Evolutionary conservation across 2,888 invertebrate species (phyloP).

Genomic region (Callosobruchus maculatus): DNA sequence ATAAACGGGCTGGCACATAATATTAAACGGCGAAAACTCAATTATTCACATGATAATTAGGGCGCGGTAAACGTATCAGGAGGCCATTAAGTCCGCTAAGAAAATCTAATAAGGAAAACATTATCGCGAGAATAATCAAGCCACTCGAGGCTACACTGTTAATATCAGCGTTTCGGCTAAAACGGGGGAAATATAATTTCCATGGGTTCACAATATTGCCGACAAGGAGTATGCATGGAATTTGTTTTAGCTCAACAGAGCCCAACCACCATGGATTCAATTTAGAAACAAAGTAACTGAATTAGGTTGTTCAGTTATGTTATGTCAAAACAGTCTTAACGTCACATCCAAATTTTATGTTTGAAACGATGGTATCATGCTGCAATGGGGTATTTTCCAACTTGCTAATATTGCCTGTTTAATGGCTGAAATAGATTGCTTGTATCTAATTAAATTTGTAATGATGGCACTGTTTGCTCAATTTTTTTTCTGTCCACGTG

Average conservation of each 20-base stretch:
- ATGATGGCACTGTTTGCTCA: too few relatives aligned
- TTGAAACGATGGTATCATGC: too few relatives aligned
- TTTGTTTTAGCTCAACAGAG: neutral
- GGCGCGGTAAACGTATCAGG: slow-evolving; percentile 38
- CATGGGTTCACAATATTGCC: neutral
- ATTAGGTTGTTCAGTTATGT: too few relatives aligned
- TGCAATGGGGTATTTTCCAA: too few relatives aligned
- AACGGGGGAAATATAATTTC: neutral
- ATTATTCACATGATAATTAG: slow-evolving; percentile 41
- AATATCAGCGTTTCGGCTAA: neutral
- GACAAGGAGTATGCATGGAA: neutral
- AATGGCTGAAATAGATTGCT: too few relatives aligned
- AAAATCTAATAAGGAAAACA: slow-evolving; percentile 42
- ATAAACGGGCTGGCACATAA: slow-evolving; percentile 23
- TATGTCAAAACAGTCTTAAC: too few relatives aligned
- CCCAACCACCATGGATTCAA: too few relatives aligned
- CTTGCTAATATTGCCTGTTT: too few relatives aligned
- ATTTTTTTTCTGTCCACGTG: too few relatives aligned
- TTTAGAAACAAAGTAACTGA: too few relatives aligned
- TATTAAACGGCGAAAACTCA: slow-evolving; percentile 38
- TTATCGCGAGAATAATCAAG: slow-evolving; percentile 35
- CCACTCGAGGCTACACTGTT: slow-evolving; percentile 25
- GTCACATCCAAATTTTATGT: too few relatives aligned
- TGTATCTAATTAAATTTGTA: too few relatives aligned
- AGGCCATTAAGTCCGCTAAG: slow-evolving; percentile 38